Percentiles rank a stretch among this genome's conserved stretches.
Evolutionary conservation across 2,797 vertebrate genomes (phyloP).

Genomic region (Sebastes taczanowskii): DNA sequence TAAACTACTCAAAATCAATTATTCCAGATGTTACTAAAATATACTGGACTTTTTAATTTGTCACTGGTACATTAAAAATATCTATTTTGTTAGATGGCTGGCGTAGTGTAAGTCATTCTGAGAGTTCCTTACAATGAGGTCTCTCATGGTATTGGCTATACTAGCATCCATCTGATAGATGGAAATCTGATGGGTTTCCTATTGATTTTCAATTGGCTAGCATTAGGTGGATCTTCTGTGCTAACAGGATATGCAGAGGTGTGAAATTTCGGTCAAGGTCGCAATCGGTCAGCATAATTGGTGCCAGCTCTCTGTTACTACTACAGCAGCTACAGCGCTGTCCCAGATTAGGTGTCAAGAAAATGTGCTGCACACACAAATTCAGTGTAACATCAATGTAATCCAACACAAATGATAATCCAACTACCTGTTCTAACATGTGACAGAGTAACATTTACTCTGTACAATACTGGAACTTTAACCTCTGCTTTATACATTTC

Average conservation of each 20-base stretch:
- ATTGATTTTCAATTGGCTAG: slow-evolving; percentile 55
- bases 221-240: slow-evolving; percentile 37
- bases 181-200: not conserved
- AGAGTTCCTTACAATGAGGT: not conserved
- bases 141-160: not conserved
- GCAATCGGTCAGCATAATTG: slow-evolving; percentile 37
- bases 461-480: not conserved
- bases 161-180: not conserved
- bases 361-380: not conserved
- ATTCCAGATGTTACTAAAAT: not conserved
- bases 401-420: not conserved
- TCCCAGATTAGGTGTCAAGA: not conserved
- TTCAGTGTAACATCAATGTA: not conserved
- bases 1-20: not conserved
- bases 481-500: not conserved
- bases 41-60: not conserved
- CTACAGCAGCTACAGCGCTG: not conserved
- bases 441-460: not conserved
- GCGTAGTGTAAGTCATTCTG: not conserved
- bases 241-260: slow-evolving; percentile 41
- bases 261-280: slow-evolving; percentile 61
- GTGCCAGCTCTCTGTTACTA: slow-evolving; percentile 6
- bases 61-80: not conserved
- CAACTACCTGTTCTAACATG: not conserved
- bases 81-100: not conserved